These are phyloP conservation scores for Danionella dracula DNA, from an alignment of 2,797 vertebrate species.

Conservation along the genomic window DNA sequence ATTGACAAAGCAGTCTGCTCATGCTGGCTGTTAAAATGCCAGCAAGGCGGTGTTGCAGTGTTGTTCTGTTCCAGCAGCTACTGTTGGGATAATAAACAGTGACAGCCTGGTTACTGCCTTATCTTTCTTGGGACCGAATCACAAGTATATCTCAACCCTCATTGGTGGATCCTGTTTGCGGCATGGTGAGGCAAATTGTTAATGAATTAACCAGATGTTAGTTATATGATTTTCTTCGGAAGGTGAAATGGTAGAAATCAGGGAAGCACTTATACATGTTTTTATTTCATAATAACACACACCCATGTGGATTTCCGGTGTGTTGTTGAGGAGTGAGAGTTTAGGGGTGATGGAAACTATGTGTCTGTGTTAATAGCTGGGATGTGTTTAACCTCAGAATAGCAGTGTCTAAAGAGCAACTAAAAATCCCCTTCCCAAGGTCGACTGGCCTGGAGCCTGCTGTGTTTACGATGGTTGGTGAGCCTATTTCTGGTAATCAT, in stretches of 20 bases:
- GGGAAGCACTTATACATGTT: too few species aligned
- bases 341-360: conserved; percentile 62
- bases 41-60: not conserved
- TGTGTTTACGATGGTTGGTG: not conserved
- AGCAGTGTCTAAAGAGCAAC: conserved; percentile 59
- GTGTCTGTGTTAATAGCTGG: conserved; percentile 53
- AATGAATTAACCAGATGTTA: too few species aligned
- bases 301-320: not conserved
- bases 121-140: conserved; percentile 1
- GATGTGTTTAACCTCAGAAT: conserved; percentile 62
- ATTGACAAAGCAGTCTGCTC: too few species aligned
- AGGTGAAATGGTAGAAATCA: too few species aligned
- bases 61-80: not conserved
- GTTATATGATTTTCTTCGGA: too few species aligned
- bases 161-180: not conserved
- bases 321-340: conserved; percentile 32
- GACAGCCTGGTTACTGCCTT: too few species aligned
- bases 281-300: too few species aligned
- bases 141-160: conserved; percentile 4
- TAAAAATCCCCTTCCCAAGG: conserved; percentile 61
- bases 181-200: too few species aligned
- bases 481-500: conserved; percentile 11
- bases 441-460: conserved; percentile 38
- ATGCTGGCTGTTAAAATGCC: too few species aligned
- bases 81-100: not conserved